Evolutionary conservation across 2,888 invertebrate genomes (phyloP), one percentile per base, ranked within the genome.

Genomic region (Trichacis sp.): DNA sequence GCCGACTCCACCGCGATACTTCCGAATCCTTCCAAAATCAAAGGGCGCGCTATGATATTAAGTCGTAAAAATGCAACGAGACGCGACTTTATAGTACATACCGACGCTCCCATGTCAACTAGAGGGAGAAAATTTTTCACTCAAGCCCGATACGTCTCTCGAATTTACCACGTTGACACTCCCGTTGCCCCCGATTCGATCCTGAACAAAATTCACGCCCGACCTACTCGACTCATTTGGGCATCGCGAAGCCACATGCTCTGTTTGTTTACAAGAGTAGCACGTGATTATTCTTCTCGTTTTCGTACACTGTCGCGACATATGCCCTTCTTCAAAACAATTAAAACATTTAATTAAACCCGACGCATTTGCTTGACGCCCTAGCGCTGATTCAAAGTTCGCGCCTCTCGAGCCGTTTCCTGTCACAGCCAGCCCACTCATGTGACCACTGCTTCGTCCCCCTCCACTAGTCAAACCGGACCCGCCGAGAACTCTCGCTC

Each of bases 51-150:
- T n/a, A 20, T 36, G 9, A 51, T 19, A 1, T 42, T 30, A 18
- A 45, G 51, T 20, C 50, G 49, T 1, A 15, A 15, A 29, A 17
- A 29, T 5, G 59, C 19, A 14, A 59, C 59, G 8, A 43, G 36
- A 24, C 40, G 43, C 11, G 54, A 45, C 19, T 46, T 54, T 17
- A 64, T 55, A 0, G 63, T 68, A 45, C 50, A 53, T 6, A 60
- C 46, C 1, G 63, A 54, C 2, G 63, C 63, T 1, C 57, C 63
- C 50, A 54, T 54, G 30, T 68, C 60, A 3, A 68, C 50, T 15
- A 46, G 45, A 2, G 63, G 47, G 8, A 56, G 42, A n/a, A 45
- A 46, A n/a, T n/a, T n/a, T 19, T 18, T 29, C 1, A 46, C 33
- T 24, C 24, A 8, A 24, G 3, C 24, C 24, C 24, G 33, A 33